Evolutionary conservation across 2,797 vertebrate species (phyloP), one percentile per base, ranked within the genome.

Genomic region (Gambusia yucatana): DNA sequence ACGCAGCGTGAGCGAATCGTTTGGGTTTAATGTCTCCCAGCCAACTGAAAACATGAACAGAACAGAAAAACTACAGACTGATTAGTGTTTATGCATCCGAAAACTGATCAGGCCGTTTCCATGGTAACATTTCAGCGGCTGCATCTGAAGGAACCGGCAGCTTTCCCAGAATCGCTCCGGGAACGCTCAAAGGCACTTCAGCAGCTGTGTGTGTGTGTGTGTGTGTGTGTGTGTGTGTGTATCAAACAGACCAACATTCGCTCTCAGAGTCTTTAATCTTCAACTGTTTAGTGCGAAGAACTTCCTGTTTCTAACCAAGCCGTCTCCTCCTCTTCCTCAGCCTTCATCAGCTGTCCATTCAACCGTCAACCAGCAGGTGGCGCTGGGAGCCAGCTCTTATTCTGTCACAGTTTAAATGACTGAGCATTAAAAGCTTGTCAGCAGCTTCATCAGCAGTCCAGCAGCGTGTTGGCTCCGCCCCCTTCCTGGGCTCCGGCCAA

Each of bases 371-470:
- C 70, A 59, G 36, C 52, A 48, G 48, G 0, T n/a, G 33, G 1
- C 17, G 55, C 4, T 1, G 13, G 17, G 7, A 22, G n/a, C n/a
- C 2, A 39, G 36, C 52, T 63, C 13, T 33, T 41, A 28, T 7
- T 20, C 46, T 7, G 46, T 48, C n/a, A 33, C 46, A 43, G n/a
- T 76, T 65, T 55, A 83, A 83, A 77, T 43, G 10, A 65, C 73
- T 25, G 71, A 75, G 69, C 79, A 73, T 39, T 39, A 75, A 82
- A 82, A 84, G 65, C 36, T 75, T 67, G 65, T 30, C 71, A 33
- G 50, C 46, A 30, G 67, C 76, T 73, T 69, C 65, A 33, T 33
- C 63, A 22, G 7, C 47, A 55, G 55, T 28, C 52, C 13, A 4
- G 20, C 44, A 33, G 39, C 48, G 2, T 44, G n/a, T 22, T 39